phyloP scores from a whole-genome alignment of 53 echinoderm and acorn worm species.

The Holothuria scabra region DNA sequence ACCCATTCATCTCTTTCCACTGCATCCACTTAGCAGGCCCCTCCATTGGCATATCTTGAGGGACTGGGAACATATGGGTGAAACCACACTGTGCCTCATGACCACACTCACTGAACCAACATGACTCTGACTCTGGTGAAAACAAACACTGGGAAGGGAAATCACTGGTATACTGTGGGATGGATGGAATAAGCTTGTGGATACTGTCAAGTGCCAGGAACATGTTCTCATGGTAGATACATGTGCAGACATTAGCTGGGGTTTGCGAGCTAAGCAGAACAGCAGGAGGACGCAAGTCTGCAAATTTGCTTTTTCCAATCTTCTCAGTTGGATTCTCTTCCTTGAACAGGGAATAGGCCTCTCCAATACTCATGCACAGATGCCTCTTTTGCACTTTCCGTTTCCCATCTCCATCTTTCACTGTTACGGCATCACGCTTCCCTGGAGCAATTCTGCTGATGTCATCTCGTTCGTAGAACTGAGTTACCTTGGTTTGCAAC shows the following conservation, averaged over 20 bases:
- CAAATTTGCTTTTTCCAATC: conserved; percentile 38
- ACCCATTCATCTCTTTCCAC: conserved; percentile 15
- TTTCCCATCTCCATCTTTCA: not conserved
- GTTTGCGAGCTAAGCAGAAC: conserved; percentile 16
- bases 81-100: conserved; percentile 26
- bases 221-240: conserved; percentile 21
- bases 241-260: conserved; percentile 20
- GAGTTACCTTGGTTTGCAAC: not conserved
- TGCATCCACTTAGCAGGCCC: conserved; percentile 15
- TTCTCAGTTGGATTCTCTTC: conserved; percentile 19
- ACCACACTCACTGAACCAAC: conserved; percentile 26
- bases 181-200: conserved; percentile 9
- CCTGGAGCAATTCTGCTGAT: conserved; percentile 28
- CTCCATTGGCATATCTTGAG: not conserved
- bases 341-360: conserved; percentile 3
- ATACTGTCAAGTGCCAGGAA: conserved; percentile 7
- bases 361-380: not conserved
- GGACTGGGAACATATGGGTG: conserved; percentile 5
- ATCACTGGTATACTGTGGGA: conserved; percentile 10
- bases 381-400: not conserved
- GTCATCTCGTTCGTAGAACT: conserved; percentile 23
- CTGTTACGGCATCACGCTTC: not conserved
- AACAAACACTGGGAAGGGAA: conserved; percentile 16
- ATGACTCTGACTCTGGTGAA: conserved; percentile 25
- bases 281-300: conserved; percentile 15